Evolutionary conservation across 1,140 invertebrate genomes (phyloP), one percentile per base, ranked within the genome.

Genomic region (Semibalanus balanoides): DNA sequence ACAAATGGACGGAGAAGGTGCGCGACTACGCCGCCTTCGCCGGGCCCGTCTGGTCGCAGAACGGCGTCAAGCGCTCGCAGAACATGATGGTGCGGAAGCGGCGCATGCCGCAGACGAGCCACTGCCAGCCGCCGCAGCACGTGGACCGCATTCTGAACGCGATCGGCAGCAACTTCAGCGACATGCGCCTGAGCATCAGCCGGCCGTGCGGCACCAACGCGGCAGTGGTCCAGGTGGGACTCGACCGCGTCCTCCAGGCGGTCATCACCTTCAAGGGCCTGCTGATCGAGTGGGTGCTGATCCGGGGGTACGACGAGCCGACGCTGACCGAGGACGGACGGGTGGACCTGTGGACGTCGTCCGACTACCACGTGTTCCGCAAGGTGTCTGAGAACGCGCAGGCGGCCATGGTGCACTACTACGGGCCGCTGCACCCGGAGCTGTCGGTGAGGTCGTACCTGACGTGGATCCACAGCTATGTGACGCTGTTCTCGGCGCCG

Each of bases 321-420:
- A 70, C 25, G 25, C 25, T 28, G 25, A 70, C 25, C 3, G 69
- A 70, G 25, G 69, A 25, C 69, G 28, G 28, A 7, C 25, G 69
- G 3, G 69, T 28, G 25, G 69, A 70, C 28, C 28, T 70, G 28
- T 70, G 69, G 69, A 70, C 69, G 28, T 22, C 69, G 7, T 70
- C 69, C 28, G 69, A 70, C 25, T 28, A 70, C 69, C 69, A 70
- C 69, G 69, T 70, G 69, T 70, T 70, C 28, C 69, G 69, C 7
- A 70, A 70, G 28, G 69, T 70, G 69, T 70, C 69, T 3, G 69
- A 70, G 25, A 70, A 70, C 28, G 69, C 69, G 3, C 69, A 70
- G 69, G 69, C 69, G 69, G 69, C 69, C 5, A 70, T 70, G 69
- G 69, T 70, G 69, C 69, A 70, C 28, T 70, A n/a, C 28, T 70